phyloP scores from a whole-genome alignment of 2,888 invertebrate genomes.

The Epistrophe eligans region DNA sequence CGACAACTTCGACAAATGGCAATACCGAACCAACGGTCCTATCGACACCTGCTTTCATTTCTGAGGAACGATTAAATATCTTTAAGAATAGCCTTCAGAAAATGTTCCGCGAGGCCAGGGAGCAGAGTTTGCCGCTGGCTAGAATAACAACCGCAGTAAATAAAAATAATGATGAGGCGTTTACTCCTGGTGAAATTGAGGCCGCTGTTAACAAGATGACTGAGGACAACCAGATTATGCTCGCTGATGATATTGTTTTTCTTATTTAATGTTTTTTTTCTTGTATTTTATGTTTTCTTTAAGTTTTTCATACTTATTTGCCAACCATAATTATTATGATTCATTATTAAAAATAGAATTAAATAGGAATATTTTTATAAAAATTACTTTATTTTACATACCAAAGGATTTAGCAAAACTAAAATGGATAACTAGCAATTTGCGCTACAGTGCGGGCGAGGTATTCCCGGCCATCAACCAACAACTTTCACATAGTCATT shows the following conservation, averaged over 20 bases:
- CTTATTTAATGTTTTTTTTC: constrained; percentile 87
- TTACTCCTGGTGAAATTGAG: constrained; percentile 88
- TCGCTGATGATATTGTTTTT: constrained; percentile 93
- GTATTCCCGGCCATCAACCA: too few relatives aligned
- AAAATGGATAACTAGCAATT: too few relatives aligned
- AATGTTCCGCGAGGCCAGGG: constrained; percentile 90
- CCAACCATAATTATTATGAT: constrained; percentile 33
- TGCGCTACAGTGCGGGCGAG: too few relatives aligned
- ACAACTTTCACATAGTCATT: too few relatives aligned
- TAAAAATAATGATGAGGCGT: constrained; percentile 86
- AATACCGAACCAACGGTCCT: constrained; percentile 69
- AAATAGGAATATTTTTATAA: not conserved
- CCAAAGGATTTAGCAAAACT: too few relatives aligned
- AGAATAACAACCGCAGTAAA: constrained; percentile 88
- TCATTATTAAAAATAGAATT: constrained; percentile 5
- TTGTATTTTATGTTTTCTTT: constrained; percentile 45
- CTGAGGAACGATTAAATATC: constrained; percentile 85
- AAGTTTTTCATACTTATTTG: constrained; percentile 50
- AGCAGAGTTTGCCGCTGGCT: constrained; percentile 89
- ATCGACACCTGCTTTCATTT: constrained; percentile 80
- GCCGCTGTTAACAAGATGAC: constrained; percentile 93
- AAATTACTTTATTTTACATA: not conserved
- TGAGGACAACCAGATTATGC: constrained; percentile 96
- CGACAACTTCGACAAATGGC: constrained; percentile 46
- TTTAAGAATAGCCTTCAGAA: constrained; percentile 91